Evolutionary conservation across 2,888 invertebrate genomes (phyloP).

Genomic region (Penaeus monodon): DNA sequence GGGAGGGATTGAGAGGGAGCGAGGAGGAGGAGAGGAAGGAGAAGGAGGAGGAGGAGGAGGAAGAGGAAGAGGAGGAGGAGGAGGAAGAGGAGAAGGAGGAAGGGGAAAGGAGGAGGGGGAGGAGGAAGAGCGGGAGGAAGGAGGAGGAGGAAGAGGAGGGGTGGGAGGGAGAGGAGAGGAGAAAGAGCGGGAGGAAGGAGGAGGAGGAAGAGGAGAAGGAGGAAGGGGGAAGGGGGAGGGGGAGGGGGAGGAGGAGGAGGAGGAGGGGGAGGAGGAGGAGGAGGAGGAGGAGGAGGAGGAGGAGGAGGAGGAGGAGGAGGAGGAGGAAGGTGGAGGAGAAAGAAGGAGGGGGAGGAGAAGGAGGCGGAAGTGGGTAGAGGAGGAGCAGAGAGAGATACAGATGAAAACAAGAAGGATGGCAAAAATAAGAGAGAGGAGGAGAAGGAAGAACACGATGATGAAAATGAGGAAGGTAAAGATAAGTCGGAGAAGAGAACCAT

Average conservation of each 20-base stretch:
- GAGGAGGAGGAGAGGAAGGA: neutral
- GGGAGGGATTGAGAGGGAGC: neutral
- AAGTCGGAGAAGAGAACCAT: neutral
- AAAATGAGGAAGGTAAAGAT: neutral
- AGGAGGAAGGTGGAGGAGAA: too few species aligned
- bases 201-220: too few species aligned
- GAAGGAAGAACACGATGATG: neutral
- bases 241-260: too few species aligned
- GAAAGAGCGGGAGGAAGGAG: neutral
- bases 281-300: neutral
- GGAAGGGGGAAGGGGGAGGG: too few species aligned
- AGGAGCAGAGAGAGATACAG: neutral
- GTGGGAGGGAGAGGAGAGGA: neutral
- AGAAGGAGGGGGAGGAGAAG: too few species aligned
- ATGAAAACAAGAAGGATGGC: neutral
- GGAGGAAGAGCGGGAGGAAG: too few species aligned
- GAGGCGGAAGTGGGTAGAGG: neutral
- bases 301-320: neutral
- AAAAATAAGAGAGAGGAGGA: neutral
- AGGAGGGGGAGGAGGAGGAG: neutral
- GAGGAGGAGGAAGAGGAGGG: too few species aligned
- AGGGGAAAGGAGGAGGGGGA: neutral
- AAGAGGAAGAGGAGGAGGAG: neutral
- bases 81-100: neutral
- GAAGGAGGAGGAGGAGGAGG: neutral